Conservation (phyloP, 2,113 vertebrate genomes). For the Hiodon alosoides region DNA sequence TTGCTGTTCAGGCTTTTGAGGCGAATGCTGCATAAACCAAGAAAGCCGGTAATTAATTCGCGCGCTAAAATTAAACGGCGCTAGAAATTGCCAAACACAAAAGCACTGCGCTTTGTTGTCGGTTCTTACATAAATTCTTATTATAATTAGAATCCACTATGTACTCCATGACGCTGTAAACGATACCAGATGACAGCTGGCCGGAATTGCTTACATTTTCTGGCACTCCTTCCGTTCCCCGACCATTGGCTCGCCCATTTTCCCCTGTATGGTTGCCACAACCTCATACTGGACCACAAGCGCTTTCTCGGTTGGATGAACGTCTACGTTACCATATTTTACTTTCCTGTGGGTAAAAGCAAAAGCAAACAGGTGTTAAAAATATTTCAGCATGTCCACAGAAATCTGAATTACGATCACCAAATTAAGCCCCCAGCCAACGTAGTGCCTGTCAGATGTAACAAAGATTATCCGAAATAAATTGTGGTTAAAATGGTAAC, state of each 20-base stretch:
- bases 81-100: neutral
- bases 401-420: neutral
- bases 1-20: constrained; percentile 89
- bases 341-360: constrained; percentile 66
- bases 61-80: neutral
- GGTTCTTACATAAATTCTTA: neutral
- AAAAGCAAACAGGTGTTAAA: neutral
- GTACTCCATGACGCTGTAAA: neutral
- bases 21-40: constrained; percentile 70
- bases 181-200: neutral
- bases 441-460: too few relatives aligned
- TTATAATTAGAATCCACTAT: neutral
- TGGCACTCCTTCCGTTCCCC: constrained; percentile 88
- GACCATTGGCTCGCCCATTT: constrained; percentile 77
- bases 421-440: too few relatives aligned
- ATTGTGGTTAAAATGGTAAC: too few relatives aligned
- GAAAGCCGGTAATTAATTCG: neutral
- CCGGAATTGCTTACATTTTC: constrained; percentile 76
- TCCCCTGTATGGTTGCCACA: constrained; percentile 84
- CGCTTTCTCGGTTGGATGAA: constrained; percentile 88
- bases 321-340: constrained; percentile 84
- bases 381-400: neutral
- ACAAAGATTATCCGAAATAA: too few relatives aligned
- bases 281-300: constrained; percentile 92
- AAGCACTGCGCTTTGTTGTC: neutral